Evolutionary conservation across 2,888 invertebrate species (phyloP).

Genomic region (Eurois occulta): DNA sequence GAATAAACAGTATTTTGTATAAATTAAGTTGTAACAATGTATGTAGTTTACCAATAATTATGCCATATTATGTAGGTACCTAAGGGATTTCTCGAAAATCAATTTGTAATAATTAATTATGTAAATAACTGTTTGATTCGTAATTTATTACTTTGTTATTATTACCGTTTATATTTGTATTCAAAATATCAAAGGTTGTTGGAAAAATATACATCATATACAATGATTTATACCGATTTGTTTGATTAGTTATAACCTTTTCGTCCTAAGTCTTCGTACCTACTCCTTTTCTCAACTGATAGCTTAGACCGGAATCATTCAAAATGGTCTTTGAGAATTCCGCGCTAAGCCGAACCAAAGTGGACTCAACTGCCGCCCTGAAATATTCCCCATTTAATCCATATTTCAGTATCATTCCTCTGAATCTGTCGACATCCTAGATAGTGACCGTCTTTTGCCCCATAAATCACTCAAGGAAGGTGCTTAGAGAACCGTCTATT

Average conservation of each 20-base stretch:
- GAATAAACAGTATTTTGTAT: slow-evolving; percentile 64
- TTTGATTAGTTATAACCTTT: slow-evolving; percentile 52
- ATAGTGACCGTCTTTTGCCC: background rate
- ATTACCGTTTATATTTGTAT: slow-evolving; percentile 42
- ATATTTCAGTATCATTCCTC: background rate
- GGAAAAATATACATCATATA: slow-evolving; percentile 47
- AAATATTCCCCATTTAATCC: background rate
- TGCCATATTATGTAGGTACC: slow-evolving; percentile 72
- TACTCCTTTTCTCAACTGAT: background rate
- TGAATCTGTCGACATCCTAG: background rate
- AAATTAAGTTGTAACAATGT: slow-evolving; percentile 42
- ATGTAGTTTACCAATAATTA: slow-evolving; percentile 63
- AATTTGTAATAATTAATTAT: slow-evolving; percentile 58
- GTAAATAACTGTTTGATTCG: slow-evolving; percentile 60
- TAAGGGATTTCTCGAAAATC: slow-evolving; percentile 51
- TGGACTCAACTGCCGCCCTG: background rate
- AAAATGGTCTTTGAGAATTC: background rate
- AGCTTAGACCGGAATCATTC: background rate
- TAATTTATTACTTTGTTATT: slow-evolving; percentile 66
- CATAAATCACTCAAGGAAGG: background rate
- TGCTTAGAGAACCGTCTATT: background rate
- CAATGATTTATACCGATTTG: slow-evolving; percentile 24
- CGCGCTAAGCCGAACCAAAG: background rate
- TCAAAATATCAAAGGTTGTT: slow-evolving; percentile 61
- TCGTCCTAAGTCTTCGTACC: background rate